phyloP scores from a whole-genome alignment of 2,797 vertebrate species.

The Hypotaenidia okinawae region DNA sequence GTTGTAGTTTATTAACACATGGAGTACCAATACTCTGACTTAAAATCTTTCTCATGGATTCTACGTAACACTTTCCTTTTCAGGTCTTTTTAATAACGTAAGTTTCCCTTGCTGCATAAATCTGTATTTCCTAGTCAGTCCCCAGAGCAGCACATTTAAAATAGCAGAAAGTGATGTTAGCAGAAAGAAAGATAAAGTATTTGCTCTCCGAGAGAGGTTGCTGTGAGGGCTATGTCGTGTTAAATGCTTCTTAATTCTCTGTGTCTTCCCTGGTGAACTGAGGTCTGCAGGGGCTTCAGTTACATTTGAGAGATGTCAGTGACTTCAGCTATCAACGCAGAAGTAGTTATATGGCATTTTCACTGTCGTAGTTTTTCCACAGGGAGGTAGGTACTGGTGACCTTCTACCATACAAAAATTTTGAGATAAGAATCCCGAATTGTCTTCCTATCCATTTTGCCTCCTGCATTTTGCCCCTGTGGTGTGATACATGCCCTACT shows the following conservation, averaged over 20 bases:
- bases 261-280: not conserved
- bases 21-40: not conserved
- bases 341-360: not conserved
- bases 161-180: not conserved
- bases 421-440: not conserved
- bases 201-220: not conserved
- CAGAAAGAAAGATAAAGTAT: not conserved
- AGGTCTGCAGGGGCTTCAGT: not conserved
- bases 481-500: not conserved
- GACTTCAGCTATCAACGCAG: not conserved
- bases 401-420: not conserved
- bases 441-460: not conserved
- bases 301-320: not conserved
- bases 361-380: not conserved
- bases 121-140: not conserved
- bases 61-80: not conserved
- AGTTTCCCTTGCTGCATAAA: not conserved
- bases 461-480: not conserved
- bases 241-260: not conserved
- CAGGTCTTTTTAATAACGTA: not conserved
- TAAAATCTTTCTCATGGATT: not conserved
- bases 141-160: not conserved
- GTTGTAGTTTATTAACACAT: not conserved
- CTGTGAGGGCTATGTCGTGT: not conserved
- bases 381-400: not conserved